Percentiles rank a stretch among this genome's conserved stretches.
phyloP scores from a whole-genome alignment of 1,140 invertebrate genomes.

The Cydia amplana region DNA sequence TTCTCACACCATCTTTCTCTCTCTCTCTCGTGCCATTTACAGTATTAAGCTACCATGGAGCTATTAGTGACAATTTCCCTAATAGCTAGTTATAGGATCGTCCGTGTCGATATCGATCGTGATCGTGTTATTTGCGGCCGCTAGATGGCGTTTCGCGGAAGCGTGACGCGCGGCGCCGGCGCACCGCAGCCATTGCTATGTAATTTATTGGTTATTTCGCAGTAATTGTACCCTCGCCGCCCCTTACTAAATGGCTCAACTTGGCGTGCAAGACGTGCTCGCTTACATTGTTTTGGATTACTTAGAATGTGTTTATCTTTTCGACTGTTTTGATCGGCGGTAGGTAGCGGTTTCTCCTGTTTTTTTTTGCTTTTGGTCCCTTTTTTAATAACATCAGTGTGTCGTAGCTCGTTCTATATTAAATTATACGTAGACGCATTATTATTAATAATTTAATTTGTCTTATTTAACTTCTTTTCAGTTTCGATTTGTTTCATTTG shows the following conservation, averaged over 20 bases:
- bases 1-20: not conserved
- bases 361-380: not conserved
- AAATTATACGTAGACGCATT: not conserved
- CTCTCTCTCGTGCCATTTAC: not conserved
- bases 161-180: constrained; percentile 62
- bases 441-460: not conserved
- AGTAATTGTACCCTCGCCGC: constrained; percentile 68
- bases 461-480: not conserved
- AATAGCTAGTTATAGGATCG: constrained; percentile 30
- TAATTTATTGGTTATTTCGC: constrained; percentile 72
- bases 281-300: constrained; percentile 40
- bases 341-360: constrained; percentile 3
- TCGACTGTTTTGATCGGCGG: constrained; percentile 30
- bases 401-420: not conserved
- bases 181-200: constrained; percentile 50
- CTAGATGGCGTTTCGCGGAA: constrained; percentile 70
- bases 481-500: not conserved
- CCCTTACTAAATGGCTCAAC: constrained; percentile 60
- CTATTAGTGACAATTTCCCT: constrained; percentile 31
- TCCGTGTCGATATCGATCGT: constrained; percentile 55
- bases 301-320: constrained; percentile 34
- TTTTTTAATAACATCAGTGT: not conserved
- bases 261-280: constrained; percentile 44
- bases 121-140: constrained; percentile 65
- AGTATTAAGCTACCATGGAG: not conserved